phyloP scores from a whole-genome alignment of 1,140 invertebrate species.

The Penaeus japonicus region DNA sequence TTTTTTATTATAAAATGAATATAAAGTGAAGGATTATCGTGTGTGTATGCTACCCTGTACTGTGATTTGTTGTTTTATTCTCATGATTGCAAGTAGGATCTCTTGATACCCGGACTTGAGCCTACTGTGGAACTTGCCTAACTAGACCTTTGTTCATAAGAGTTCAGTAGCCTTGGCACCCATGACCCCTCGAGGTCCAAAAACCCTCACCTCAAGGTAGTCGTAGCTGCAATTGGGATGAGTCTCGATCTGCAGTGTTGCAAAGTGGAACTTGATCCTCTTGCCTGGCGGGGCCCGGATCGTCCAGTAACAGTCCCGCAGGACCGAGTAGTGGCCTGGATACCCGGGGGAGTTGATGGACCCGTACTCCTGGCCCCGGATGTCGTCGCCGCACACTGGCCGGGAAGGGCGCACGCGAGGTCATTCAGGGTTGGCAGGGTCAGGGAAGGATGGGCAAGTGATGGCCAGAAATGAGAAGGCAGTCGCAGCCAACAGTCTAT shows the following conservation, averaged over 20 bases:
- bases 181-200: neutral
- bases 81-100: no score
- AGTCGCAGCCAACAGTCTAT: neutral
- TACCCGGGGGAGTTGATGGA: conserved; percentile 70
- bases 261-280: conserved; percentile 84
- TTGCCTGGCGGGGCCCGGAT: conserved; percentile 75
- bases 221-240: conserved; percentile 79
- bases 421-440: neutral
- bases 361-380: conserved; percentile 72
- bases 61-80: no score
- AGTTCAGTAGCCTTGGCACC: no score
- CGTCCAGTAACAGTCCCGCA: conserved; percentile 82
- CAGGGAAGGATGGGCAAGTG: neutral
- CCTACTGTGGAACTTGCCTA: no score
- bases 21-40: no score
- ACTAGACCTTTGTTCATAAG: no score
- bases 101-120: no score
- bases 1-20: no score
- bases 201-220: conserved; percentile 71
- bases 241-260: conserved; percentile 78
- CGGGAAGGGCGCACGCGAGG: conserved; percentile 36
- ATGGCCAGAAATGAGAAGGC: neutral
- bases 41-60: no score
- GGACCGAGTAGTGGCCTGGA: conserved; percentile 83
- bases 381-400: conserved; percentile 75